Evolutionary conservation across 1,140 invertebrate species (phyloP).

Genomic region (Dendroctonus ponderosae): DNA sequence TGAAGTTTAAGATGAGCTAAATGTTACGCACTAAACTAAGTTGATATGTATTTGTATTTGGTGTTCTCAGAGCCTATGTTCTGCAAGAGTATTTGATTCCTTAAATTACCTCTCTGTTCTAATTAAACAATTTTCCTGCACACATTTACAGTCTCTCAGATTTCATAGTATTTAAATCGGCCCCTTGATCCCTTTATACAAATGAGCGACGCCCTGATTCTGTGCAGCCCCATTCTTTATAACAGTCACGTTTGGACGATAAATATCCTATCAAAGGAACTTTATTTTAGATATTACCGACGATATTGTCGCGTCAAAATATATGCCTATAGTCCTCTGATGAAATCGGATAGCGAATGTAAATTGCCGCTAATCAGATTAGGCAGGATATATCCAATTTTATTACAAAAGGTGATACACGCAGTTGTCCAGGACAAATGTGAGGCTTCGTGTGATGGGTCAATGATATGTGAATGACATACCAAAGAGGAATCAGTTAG

Average conservation of each 20-base stretch:
- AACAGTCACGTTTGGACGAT: constrained; percentile 16
- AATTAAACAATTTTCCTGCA: too few relatives aligned
- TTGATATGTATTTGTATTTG: too few relatives aligned
- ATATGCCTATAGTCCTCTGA: constrained; percentile 3
- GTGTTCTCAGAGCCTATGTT: too few relatives aligned
- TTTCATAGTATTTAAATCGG: too few relatives aligned
- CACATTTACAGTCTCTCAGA: too few relatives aligned
- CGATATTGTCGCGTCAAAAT: constrained; percentile 22
- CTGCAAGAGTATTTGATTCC: too few relatives aligned
- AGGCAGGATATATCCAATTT: constrained; percentile 14
- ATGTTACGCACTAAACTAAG: too few relatives aligned
- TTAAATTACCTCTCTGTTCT: too few relatives aligned
- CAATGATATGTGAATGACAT: constrained; percentile 10
- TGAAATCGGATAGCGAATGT: constrained; percentile 26
- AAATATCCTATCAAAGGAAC: constrained; percentile 12
- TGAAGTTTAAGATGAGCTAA: too few relatives aligned
- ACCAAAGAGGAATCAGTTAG: background rate
- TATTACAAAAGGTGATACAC: constrained; percentile 9
- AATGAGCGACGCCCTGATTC: background rate
- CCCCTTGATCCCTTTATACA: too few relatives aligned
- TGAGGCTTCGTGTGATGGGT: constrained; percentile 12
- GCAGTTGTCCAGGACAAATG: background rate
- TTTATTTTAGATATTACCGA: constrained; percentile 14
- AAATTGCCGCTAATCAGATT: constrained; percentile 29
- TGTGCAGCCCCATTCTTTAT: constrained; percentile 3